Conservation (phyloP, 2,797 vertebrate species). For the Falco novaeseelandiae region DNA sequence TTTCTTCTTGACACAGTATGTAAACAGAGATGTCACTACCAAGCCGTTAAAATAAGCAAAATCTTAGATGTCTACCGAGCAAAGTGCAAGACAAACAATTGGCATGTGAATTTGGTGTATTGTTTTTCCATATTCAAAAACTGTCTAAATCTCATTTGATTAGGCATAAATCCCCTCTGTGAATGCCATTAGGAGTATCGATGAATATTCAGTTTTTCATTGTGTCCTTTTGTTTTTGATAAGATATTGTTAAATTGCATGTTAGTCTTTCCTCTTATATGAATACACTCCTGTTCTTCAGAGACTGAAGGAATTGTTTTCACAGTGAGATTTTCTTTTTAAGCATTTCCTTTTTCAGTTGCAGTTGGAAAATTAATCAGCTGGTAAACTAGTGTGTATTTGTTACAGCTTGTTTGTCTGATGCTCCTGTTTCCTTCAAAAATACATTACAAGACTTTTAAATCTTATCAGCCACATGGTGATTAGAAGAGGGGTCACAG, state of each 20-base stretch:
- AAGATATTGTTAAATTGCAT: background rate
- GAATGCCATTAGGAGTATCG: slow-evolving; percentile 38
- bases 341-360: slow-evolving; percentile 28
- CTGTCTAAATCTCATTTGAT: slow-evolving; percentile 51
- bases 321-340: background rate
- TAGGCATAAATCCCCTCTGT: slow-evolving; percentile 52
- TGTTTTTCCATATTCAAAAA: slow-evolving; percentile 61
- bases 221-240: slow-evolving; percentile 24
- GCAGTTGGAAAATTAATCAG: slow-evolving; percentile 25
- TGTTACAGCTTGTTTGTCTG: slow-evolving; percentile 18
- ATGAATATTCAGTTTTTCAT: slow-evolving; percentile 36
- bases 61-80: slow-evolving; percentile 18
- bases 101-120: slow-evolving; percentile 36
- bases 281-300: slow-evolving; percentile 21
- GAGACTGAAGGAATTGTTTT: slow-evolving; percentile 42
- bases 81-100: slow-evolving; percentile 49
- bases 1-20: background rate
- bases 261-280: slow-evolving; percentile 17
- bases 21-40: background rate
- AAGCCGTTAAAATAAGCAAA: background rate
- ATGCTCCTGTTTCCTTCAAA: background rate
- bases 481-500: background rate
- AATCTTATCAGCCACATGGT: background rate
- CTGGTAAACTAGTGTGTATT: slow-evolving; percentile 28
- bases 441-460: background rate